phyloP scores from a whole-genome alignment of 2,888 invertebrate species.

The Nineta flava region DNA sequence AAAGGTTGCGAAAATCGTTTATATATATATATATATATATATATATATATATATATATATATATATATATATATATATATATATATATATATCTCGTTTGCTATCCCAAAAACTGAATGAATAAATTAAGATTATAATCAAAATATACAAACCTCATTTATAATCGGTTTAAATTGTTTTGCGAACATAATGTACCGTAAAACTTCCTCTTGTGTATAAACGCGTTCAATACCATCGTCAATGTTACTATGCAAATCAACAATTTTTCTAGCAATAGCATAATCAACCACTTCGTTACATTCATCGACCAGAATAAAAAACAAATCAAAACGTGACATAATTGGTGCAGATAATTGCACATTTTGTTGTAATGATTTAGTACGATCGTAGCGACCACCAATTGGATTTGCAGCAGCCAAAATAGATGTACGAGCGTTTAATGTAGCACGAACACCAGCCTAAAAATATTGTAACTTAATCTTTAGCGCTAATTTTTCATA shows the following conservation, averaged over 20 bases:
- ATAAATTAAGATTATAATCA: constrained; percentile 1
- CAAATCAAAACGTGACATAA: constrained; percentile 97
- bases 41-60: no score
- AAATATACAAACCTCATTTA: constrained; percentile 42
- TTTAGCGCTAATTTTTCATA: no score
- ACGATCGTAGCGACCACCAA: constrained; percentile 92
- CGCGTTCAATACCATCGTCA: constrained; percentile 59
- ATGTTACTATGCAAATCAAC: constrained; percentile 84
- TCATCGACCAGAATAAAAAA: constrained; percentile 98
- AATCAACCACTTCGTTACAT: constrained; percentile 87
- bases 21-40: no score
- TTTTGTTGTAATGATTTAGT: constrained; percentile 90
- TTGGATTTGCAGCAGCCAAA: constrained; percentile 94
- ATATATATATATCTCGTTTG: no score
- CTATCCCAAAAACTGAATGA: background rate
- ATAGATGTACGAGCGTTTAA: constrained; percentile 96
- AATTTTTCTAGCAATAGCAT: constrained; percentile 91
- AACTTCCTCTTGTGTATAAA: constrained; percentile 80
- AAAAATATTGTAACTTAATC: constrained; percentile 25
- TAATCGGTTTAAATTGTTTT: constrained; percentile 81
- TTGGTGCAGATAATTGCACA: constrained; percentile 82
- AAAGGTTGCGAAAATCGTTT: no score
- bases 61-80: background rate
- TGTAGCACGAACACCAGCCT: constrained; percentile 90
- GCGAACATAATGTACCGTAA: constrained; percentile 93